Base-by-base conservation (phyloP, 2,113 vertebrate species). In the Sterrhoptilus dennistouni region DNA sequence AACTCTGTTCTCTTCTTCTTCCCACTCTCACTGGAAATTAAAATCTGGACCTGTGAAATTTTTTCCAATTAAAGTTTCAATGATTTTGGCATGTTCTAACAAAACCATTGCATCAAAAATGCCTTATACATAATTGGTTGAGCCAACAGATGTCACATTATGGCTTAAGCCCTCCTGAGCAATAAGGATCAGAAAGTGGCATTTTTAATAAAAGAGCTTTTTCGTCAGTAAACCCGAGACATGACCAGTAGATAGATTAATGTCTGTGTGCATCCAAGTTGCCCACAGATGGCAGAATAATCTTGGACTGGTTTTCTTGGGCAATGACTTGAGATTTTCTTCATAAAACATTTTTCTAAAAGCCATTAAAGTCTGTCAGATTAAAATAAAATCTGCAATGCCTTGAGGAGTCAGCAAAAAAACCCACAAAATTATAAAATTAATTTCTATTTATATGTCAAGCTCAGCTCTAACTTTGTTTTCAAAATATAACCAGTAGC, bases 91-190 rank as follows among this genome's bases (percentile, higher is more conserved):
- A 87, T 95, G 89, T 91, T 94, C 72, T 83, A 92, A 87, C 68
- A 95, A 93, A 95, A 95, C 71, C 86, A 95, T 95, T 94, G 89
- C 94, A 95, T 92, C 83, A 95, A 89, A 96, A 95, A 90, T 93
- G 93, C 86, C 76, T 93, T 95, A 57, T 71, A 93, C 83, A 70
- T 93, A 97, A 96, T 92, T 95, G 93, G 96, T 81, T 95, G 90
- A 95, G 88, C 95, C 96, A 96, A 94, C 95, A 92, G 88, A 94
- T 96, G 94, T 94, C 96, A 94, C 92, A 92, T 97, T 96, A 96
- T 89, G 76, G 92, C 92, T 93, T 97, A 96, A 96, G 91, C 93
- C 89, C 93, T 96, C 93, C 95, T 95, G 90, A 97, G 93, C 95
- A 95, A 89, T 94, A 92, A 61, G 86, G 88, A 96, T 96, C 92